Evolutionary conservation across 23 tunicate genomes (phyloP).

Genomic region (Ciona savignyi): DNA sequence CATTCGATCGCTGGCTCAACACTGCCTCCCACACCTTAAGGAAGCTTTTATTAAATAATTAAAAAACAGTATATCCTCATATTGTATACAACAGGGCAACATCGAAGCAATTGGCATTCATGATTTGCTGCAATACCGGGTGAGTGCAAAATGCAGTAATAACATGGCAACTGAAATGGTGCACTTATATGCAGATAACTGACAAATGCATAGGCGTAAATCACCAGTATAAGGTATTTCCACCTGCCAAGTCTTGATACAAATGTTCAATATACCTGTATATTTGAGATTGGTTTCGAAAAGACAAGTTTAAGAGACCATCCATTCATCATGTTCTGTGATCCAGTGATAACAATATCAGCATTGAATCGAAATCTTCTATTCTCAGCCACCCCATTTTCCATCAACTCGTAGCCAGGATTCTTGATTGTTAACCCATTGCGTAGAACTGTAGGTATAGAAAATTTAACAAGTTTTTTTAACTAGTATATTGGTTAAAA

Average conservation of each 20-base stretch:
- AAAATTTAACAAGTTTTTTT: neutral
- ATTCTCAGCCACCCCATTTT: conserved; percentile 5
- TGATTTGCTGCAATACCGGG: too few relatives aligned
- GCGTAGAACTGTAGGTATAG: conserved; percentile 40
- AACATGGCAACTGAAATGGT: too few relatives aligned
- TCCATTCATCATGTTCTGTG: conserved; percentile 36
- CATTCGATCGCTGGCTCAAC: conserved; percentile 40
- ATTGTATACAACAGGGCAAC: too few relatives aligned
- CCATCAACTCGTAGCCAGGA: conserved; percentile 33
- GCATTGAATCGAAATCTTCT: conserved; percentile 55
- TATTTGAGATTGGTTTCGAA: conserved; percentile 39
- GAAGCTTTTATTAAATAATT: neutral
- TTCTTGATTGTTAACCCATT: conserved; percentile 37
- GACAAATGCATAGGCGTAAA: too few relatives aligned
- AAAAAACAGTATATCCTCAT: too few relatives aligned
- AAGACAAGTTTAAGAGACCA: conserved; percentile 80
- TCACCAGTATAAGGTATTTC: too few relatives aligned
- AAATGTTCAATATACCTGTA: too few relatives aligned
- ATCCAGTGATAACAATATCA: conserved; percentile 47
- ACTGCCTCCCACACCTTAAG: conserved; percentile 61
- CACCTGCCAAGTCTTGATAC: too few relatives aligned
- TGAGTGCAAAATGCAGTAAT: too few relatives aligned
- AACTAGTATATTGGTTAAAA: too few relatives aligned
- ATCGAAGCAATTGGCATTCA: too few relatives aligned
- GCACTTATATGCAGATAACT: too few relatives aligned